phyloP scores from a whole-genome alignment of 2,113 vertebrate genomes.

The Lethenteron reissneri region DNA sequence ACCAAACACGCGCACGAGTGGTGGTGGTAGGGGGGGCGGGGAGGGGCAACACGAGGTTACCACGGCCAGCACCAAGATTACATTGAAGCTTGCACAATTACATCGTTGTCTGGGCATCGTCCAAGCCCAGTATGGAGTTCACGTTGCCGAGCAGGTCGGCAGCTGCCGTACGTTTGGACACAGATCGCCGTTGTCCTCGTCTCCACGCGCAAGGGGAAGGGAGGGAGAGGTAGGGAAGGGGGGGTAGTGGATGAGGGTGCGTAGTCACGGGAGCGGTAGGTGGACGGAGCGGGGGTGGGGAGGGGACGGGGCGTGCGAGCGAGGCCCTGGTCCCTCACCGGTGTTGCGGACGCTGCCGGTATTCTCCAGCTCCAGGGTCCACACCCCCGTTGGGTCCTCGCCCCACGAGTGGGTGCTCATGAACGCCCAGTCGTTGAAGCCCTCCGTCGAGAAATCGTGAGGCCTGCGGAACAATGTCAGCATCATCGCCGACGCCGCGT shows the following conservation, averaged over 20 bases:
- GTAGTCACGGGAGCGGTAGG: conserved; percentile 16
- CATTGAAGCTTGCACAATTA: no score
- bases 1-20: not conserved
- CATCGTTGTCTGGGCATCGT: no score
- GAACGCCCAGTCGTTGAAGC: conserved; percentile 94
- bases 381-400: conserved; percentile 48
- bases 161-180: conserved; percentile 4
- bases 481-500: no score
- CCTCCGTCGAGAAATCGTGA: conserved; percentile 75
- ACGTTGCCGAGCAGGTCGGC: not conserved
- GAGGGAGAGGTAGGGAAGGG: no score
- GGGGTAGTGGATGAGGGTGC: conserved; percentile 13
- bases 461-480: conserved; percentile 24
- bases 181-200: no score
- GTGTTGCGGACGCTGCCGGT: conserved; percentile 65
- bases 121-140: no score
- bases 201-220: no score
- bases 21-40: not conserved
- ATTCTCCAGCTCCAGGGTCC: conserved; percentile 77
- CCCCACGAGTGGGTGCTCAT: conserved; percentile 97
- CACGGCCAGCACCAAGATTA: no score
- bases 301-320: not conserved
- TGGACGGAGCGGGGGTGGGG: conserved; percentile 9
- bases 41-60: not conserved
- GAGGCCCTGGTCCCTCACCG: conserved; percentile 22